Conservation (phyloP, 1,140 invertebrate species). For the Zaprionus africanus region DNA sequence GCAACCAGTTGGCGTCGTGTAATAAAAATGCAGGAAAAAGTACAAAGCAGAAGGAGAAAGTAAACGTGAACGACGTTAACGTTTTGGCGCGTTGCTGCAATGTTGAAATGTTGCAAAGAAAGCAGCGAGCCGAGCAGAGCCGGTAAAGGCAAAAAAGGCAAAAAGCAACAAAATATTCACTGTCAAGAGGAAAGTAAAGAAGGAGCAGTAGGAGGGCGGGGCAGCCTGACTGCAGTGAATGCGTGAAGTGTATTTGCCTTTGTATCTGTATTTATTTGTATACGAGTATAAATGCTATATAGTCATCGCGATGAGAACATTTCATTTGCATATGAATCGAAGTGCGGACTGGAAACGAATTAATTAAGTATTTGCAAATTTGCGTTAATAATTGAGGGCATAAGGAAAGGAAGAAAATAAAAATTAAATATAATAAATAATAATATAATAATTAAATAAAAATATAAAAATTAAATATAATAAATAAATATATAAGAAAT, state of each 20-base stretch:
- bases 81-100: constrained; percentile 60
- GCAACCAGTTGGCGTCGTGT: constrained; percentile 65
- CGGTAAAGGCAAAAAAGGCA: constrained; percentile 37
- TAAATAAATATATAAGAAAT: too few relatives aligned
- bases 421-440: too few relatives aligned
- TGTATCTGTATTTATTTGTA: background rate
- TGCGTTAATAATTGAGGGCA: background rate
- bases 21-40: constrained; percentile 77
- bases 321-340: constrained; percentile 23
- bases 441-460: too few relatives aligned
- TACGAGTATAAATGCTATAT: constrained; percentile 26
- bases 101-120: constrained; percentile 77
- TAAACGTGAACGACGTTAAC: constrained; percentile 76
- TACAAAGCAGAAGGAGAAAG: constrained; percentile 80
- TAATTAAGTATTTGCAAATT: background rate
- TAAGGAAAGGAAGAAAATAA: too few relatives aligned
- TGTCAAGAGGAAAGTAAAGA: constrained; percentile 9
- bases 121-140: constrained; percentile 53
- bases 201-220: constrained; percentile 1
- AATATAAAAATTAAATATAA: too few relatives aligned
- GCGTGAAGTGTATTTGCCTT: constrained; percentile 14
- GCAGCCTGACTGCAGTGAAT: constrained; percentile 23
- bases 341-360: background rate
- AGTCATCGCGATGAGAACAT: constrained; percentile 1
- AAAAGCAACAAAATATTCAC: constrained; percentile 38